Evolutionary conservation across 2,113 vertebrate species (phyloP).

Genomic region (Alectura lathami): DNA sequence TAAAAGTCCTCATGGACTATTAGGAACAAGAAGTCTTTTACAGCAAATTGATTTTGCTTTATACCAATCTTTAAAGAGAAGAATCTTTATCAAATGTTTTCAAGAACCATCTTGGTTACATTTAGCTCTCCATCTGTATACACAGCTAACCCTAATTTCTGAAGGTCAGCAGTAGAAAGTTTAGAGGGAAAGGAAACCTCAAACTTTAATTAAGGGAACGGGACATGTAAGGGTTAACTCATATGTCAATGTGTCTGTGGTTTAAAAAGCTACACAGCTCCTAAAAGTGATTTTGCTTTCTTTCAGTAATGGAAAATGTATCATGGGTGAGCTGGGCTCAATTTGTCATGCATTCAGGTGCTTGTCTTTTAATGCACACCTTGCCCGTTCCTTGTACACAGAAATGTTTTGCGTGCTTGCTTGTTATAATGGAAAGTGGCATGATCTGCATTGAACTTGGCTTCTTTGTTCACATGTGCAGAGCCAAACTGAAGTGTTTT

Average conservation of each 20-base stretch:
- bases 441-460: background rate
- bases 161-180: background rate
- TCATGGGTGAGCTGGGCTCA: background rate
- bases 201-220: background rate
- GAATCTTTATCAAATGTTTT: background rate
- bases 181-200: background rate
- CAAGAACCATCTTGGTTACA: background rate
- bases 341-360: background rate
- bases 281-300: conserved; percentile 20
- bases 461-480: background rate
- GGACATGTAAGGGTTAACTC: background rate
- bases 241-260: background rate
- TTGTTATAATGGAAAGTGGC: background rate
- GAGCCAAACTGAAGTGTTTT: background rate
- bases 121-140: background rate
- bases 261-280: background rate
- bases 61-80: background rate
- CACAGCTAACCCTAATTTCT: background rate
- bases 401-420: background rate
- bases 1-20: background rate
- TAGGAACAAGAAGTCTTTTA: background rate
- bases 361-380: background rate
- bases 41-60: background rate
- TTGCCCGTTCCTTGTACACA: background rate
- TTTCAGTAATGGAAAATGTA: background rate